phyloP scores from a whole-genome alignment of 2,888 invertebrate species.

The Nomada fucata region DNA sequence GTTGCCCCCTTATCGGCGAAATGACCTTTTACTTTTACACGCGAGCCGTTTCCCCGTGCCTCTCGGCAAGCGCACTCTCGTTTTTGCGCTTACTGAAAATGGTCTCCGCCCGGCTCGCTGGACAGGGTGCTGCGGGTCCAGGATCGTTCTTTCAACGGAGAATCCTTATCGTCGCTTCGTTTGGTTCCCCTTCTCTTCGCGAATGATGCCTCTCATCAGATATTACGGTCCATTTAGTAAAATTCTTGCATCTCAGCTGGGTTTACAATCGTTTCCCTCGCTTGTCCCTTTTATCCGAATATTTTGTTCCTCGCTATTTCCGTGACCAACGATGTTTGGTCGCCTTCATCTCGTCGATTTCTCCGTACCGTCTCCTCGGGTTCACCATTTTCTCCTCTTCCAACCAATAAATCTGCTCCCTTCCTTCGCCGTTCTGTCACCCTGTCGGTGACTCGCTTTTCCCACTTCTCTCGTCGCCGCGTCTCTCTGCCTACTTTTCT shows the following conservation, averaged over 20 bases:
- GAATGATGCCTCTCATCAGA: too few species aligned
- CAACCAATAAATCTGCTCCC: conserved; percentile 31
- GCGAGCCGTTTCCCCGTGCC: neutral
- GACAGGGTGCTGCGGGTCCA: too few species aligned
- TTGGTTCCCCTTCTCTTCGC: too few species aligned
- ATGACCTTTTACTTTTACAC: neutral
- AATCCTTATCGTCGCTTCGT: too few species aligned
- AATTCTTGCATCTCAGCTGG: too few species aligned
- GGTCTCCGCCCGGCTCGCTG: too few species aligned
- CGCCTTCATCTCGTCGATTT: conserved; percentile 50
- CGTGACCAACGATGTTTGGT: conserved; percentile 20
- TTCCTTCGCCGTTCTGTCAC: neutral
- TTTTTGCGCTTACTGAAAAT: neutral
- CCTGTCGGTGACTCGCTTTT: neutral
- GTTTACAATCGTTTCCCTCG: neutral
- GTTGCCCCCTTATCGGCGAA: neutral
- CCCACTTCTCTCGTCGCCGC: neutral
- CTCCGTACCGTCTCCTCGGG: conserved; percentile 24
- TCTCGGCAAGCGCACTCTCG: neutral
- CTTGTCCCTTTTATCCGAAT: neutral
- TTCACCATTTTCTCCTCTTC: conserved; percentile 41
- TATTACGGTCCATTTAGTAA: too few species aligned
- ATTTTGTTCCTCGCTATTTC: neutral
- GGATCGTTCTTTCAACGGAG: too few species aligned
- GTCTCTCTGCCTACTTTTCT: conserved; percentile 1